phyloP scores from a whole-genome alignment of 2,888 invertebrate genomes.

The Gymnoscelis rufifasciata region DNA sequence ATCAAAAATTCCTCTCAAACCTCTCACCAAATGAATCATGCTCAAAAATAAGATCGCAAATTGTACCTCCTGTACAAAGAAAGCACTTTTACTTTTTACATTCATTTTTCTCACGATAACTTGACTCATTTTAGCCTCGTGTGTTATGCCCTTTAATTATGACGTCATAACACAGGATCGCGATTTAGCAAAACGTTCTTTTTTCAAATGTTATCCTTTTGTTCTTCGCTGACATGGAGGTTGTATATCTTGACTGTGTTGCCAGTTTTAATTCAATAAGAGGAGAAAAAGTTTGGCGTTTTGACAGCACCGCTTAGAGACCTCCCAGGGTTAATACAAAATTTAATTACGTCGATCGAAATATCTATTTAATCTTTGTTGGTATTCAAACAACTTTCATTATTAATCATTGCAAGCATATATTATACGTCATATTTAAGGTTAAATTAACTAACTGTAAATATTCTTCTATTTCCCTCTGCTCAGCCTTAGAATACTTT shows the following conservation, averaged over 20 bases:
- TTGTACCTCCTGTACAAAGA: conserved; percentile 70
- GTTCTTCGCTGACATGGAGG: conserved; percentile 58
- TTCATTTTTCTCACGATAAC: conserved; percentile 53
- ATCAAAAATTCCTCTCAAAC: conserved; percentile 66
- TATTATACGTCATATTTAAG: too few species aligned
- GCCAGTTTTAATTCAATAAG: conserved; percentile 35
- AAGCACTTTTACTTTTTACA: conserved; percentile 74
- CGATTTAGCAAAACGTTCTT: conserved; percentile 41
- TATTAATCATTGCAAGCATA: not conserved
- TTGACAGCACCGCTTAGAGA: conserved; percentile 25
- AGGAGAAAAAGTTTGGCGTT: conserved; percentile 25
- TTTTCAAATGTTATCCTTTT: conserved; percentile 52
- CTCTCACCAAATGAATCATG: conserved; percentile 68
- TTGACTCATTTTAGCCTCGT: conserved; percentile 58
- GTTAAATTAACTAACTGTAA: too few species aligned
- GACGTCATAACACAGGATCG: conserved; percentile 59
- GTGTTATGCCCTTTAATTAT: conserved; percentile 62
- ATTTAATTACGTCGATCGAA: conserved; percentile 19
- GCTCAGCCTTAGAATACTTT: too few species aligned
- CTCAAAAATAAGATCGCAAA: conserved; percentile 56
- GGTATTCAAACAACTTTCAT: not conserved
- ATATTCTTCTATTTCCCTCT: too few species aligned
- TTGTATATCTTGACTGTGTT: conserved; percentile 39
- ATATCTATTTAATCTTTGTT: not conserved
- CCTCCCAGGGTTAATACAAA: conserved; percentile 32